phyloP scores from a whole-genome alignment of 2,797 vertebrate genomes.

The Cryptoblepharus egeriae region DNA sequence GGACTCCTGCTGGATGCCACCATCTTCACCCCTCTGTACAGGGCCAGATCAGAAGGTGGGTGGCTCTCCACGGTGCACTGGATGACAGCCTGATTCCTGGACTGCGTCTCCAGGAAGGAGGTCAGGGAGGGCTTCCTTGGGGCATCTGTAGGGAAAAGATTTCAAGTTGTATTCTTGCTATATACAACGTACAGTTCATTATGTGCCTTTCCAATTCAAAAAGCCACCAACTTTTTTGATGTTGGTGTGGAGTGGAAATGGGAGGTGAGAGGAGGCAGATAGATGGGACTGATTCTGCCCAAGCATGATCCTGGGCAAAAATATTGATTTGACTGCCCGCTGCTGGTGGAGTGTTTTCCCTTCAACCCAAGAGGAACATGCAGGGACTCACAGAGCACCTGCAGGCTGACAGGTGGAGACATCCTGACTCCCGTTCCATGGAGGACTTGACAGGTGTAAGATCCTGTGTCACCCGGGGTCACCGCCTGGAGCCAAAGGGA shows the following conservation, averaged over 20 bases:
- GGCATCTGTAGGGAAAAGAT: slow-evolving; percentile 51
- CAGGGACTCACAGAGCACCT: slow-evolving; percentile 73
- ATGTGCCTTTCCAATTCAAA: no score
- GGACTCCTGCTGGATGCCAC: slow-evolving; percentile 34
- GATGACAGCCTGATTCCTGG: slow-evolving; percentile 32
- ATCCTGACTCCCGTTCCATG: slow-evolving; percentile 23
- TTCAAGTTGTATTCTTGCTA: background rate
- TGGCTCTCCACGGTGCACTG: slow-evolving; percentile 73
- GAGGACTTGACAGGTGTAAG: slow-evolving; percentile 69
- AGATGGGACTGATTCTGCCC: background rate
- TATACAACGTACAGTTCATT: no score
- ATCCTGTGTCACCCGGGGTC: slow-evolving; percentile 45
- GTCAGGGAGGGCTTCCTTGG: slow-evolving; percentile 61
- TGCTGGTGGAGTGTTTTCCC: fast-evolving
- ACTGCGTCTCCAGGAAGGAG: slow-evolving; percentile 63
- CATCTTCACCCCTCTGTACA: slow-evolving; percentile 30
- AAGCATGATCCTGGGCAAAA: background rate
- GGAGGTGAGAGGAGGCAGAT: background rate
- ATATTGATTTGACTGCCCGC: background rate
- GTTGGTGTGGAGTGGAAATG: no score
- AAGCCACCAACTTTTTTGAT: no score
- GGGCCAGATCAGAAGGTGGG: slow-evolving; percentile 60
- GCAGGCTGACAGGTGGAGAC: slow-evolving; percentile 55
- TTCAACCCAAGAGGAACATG: background rate
- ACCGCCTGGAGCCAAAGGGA: slow-evolving; percentile 33